phyloP scores from a whole-genome alignment of 2,888 invertebrate species.

The Ophioninae sp. region DNA sequence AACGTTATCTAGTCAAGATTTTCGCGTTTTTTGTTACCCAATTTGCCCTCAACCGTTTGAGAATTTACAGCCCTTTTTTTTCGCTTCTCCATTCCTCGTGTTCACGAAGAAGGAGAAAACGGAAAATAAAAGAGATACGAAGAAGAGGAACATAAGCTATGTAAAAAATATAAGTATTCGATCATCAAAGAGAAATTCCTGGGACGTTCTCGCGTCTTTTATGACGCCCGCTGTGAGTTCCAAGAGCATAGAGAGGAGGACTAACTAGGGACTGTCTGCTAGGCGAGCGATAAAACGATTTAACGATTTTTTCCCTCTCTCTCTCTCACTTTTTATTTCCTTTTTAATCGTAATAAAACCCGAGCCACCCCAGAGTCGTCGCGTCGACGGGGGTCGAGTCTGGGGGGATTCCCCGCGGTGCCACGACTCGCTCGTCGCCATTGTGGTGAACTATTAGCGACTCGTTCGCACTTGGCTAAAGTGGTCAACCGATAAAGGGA shows the following conservation, averaged over 20 bases:
- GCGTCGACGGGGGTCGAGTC: background rate
- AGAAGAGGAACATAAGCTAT: background rate
- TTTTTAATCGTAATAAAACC: constrained; percentile 44
- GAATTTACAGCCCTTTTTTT: constrained; percentile 34
- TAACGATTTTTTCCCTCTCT: constrained; percentile 48
- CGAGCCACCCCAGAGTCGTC: constrained; percentile 9
- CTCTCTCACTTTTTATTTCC: constrained; percentile 17
- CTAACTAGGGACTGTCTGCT: constrained; percentile 32
- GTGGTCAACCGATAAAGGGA: constrained; percentile 21
- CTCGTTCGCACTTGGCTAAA: constrained; percentile 4
- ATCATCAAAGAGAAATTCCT: constrained; percentile 48
- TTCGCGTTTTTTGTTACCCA: constrained; percentile 22
- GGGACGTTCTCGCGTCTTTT: constrained; percentile 31
- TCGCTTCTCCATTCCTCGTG: constrained; percentile 1
- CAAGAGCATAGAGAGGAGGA: constrained; percentile 17
- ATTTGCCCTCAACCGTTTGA: constrained; percentile 33
- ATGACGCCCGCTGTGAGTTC: constrained; percentile 41
- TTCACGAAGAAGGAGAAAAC: background rate
- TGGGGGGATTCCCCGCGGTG: constrained; percentile 22
- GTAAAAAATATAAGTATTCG: constrained; percentile 35
- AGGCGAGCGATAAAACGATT: constrained; percentile 54
- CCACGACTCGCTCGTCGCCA: background rate
- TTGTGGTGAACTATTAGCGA: constrained; percentile 20
- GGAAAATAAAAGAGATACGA: background rate
- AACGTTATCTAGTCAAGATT: constrained; percentile 16